A percentile compares a stretch with the other conserved stretches of the same genome.
phyloP scores from a whole-genome alignment of 2,888 invertebrate species.

The Amiota communis region DNA sequence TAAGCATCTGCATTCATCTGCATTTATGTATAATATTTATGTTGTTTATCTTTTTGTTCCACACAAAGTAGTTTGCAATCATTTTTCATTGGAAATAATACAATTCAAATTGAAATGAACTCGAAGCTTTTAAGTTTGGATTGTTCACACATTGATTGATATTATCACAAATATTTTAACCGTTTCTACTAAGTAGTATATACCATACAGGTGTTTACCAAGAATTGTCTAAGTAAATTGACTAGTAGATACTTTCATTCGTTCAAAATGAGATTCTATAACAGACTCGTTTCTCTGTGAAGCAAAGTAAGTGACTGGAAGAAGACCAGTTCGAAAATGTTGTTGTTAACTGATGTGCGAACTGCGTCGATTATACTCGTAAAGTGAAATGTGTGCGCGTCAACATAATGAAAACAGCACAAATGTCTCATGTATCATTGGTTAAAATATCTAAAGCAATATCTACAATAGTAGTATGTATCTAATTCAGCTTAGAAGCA shows the following conservation, averaged over 20 bases:
- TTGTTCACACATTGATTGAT: neutral
- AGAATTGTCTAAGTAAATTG: too few relatives aligned
- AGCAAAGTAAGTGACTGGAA: neutral
- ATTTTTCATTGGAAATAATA: too few relatives aligned
- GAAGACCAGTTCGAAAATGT: neutral
- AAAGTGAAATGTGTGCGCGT: conserved; percentile 25
- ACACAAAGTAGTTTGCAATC: neutral
- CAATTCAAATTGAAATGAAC: too few relatives aligned
- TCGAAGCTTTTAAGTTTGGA: neutral
- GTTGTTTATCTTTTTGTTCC: too few relatives aligned
- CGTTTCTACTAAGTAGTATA: too few relatives aligned
- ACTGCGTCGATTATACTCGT: conserved; percentile 19
- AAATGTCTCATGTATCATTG: conserved; percentile 41
- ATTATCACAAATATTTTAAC: too few relatives aligned
- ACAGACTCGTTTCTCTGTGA: neutral
- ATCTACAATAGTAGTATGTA: neutral
- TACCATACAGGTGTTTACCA: too few relatives aligned
- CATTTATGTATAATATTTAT: too few relatives aligned
- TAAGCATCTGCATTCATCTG: neutral
- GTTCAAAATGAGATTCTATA: neutral
- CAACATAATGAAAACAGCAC: conserved; percentile 31
- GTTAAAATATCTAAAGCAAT: neutral
- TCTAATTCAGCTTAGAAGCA: conserved; percentile 31
- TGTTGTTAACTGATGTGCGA: conserved; percentile 6
- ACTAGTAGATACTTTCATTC: too few relatives aligned